Evolutionary conservation across 2,888 invertebrate species (phyloP).

Genomic region (Drosophila algonquin): DNA sequence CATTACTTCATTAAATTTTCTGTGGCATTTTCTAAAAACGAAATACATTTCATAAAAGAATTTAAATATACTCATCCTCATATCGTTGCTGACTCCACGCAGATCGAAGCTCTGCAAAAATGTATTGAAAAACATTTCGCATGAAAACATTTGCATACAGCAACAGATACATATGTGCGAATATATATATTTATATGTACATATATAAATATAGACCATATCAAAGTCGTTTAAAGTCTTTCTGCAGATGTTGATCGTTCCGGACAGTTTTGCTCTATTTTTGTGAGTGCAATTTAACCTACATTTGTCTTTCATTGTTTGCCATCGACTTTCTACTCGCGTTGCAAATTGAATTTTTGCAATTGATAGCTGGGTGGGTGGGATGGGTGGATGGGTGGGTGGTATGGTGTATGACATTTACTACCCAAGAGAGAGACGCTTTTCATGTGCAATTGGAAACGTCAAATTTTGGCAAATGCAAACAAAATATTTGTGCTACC

Average conservation of each 20-base stretch:
- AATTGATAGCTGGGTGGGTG: not conserved
- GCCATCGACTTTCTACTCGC: not conserved
- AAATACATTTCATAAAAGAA: too few relatives aligned
- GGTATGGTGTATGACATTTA: not conserved
- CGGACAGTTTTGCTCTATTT: not conserved
- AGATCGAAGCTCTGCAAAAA: not conserved
- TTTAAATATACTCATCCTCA: too few relatives aligned
- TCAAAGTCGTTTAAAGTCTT: not conserved
- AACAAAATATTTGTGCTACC: constrained; percentile 25
- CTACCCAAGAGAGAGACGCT: not conserved
- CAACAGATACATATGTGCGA: not conserved
- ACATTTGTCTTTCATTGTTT: constrained; percentile 10
- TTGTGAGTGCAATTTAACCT: not conserved
- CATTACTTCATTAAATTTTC: too few relatives aligned
- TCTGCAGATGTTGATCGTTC: not conserved
- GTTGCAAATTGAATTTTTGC: constrained; percentile 7
- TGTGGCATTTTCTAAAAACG: too few relatives aligned
- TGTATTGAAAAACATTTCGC: not conserved
- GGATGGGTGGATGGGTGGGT: too few relatives aligned
- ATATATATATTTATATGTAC: not conserved
- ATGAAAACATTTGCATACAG: not conserved
- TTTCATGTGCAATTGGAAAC: not conserved
- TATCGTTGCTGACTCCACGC: not conserved
- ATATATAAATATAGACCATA: not conserved
- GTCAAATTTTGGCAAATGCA: constrained; percentile 15